Evolutionary conservation across 2,888 invertebrate species (phyloP).

Genomic region (Lordiphosa andalusiaca): DNA sequence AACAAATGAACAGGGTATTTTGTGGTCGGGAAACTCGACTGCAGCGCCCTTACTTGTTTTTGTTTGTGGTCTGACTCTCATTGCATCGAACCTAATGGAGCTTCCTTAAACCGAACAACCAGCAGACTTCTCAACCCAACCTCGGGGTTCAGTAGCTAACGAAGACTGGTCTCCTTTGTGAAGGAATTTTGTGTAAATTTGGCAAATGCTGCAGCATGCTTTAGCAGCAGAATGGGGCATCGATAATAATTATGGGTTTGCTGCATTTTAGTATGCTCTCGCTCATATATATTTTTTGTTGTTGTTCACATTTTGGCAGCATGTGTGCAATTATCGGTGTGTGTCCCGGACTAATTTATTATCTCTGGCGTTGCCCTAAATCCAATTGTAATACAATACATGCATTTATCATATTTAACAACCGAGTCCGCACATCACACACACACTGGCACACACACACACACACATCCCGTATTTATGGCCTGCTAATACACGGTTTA

Average conservation of each 20-base stretch:
- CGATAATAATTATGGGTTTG: conserved; percentile 37
- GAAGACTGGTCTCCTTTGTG: no score
- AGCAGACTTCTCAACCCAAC: no score
- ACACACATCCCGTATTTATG: conserved; percentile 64
- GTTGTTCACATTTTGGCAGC: conserved; percentile 35
- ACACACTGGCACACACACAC: conserved; percentile 2
- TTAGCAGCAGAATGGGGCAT: conserved; percentile 25
- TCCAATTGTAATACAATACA: conserved; percentile 68
- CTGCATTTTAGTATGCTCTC: conserved; percentile 1
- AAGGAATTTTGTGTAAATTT: conserved; percentile 71
- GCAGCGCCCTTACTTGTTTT: no score
- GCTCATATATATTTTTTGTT: not conserved
- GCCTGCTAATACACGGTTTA: conserved; percentile 70
- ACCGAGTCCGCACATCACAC: conserved; percentile 40
- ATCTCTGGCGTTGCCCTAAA: conserved; percentile 65
- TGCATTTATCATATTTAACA: conserved; percentile 71
- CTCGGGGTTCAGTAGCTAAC: no score
- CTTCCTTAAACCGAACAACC: no score
- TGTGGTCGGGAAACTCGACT: no score
- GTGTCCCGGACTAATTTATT: conserved; percentile 63
- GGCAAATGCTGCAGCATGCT: conserved; percentile 59
- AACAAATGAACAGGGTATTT: no score
- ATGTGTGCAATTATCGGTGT: conserved; percentile 66
- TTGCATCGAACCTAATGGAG: no score
- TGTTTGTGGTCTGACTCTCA: no score